These are phyloP conservation scores for Litocranius walleri DNA, from an alignment of 2,113 vertebrate species.

Conservation along the genomic window DNA sequence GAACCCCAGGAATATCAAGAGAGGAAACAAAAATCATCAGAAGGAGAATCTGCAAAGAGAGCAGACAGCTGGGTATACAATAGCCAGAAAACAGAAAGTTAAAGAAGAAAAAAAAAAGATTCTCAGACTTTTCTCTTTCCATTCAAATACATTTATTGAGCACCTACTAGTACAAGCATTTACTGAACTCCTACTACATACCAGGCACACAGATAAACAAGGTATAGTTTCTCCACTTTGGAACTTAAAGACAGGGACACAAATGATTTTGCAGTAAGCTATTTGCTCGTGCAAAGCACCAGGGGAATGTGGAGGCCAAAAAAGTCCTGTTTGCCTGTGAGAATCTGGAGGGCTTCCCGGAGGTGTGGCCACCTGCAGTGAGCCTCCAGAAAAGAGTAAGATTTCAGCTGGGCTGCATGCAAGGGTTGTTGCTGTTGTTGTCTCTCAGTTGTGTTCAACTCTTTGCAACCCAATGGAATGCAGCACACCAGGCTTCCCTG, in stretches of 20 bases:
- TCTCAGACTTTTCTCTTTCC: neutral
- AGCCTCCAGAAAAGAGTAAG: neutral
- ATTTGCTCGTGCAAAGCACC: fast-evolving
- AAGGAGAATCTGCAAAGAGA: neutral
- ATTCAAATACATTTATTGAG: neutral
- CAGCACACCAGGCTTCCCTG: neutral
- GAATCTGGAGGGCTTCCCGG: neutral
- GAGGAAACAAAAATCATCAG: neutral
- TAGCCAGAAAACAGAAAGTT: neutral
- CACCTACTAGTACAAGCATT: too few species aligned
- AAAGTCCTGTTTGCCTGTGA: neutral
- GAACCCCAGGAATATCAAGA: neutral
- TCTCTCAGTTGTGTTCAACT: neutral
- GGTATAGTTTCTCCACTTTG: neutral
- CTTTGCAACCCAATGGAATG: neutral
- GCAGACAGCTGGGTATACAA: neutral
- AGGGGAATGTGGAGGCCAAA: too few species aligned
- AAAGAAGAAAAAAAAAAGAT: neutral
- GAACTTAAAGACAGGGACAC: neutral
- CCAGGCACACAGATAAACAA: too few species aligned
- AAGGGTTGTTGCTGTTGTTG: neutral
- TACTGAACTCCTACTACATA: neutral
- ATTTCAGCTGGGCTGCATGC: neutral
- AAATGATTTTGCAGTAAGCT: neutral
- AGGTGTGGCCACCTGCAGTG: neutral